Evolutionary conservation across 1,140 invertebrate genomes (phyloP), one percentile per base, ranked within the genome.

Genomic region (Neotoxoptera formosana): DNA sequence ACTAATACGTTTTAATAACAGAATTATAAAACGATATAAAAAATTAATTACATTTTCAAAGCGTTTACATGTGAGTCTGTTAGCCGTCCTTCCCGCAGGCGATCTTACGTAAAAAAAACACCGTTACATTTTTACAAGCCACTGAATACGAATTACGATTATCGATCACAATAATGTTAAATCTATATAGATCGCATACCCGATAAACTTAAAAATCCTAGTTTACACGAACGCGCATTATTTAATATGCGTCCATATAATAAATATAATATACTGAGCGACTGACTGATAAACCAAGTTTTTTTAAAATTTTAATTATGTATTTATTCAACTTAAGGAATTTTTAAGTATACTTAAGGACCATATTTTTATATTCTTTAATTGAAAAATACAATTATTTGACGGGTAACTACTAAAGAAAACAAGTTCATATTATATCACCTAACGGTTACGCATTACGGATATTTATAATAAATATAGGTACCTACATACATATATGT

Each of bases 101-200:
- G 1, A 47, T 60, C 23, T 90, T 90, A 48, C 36, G 89, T 67
- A 90, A 56, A 90, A 90, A 60, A 90, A 90, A 60, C 25, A 21
- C 36, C 56, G 56, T 67, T 89, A 89, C 36, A 51, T 89, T 67
- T 60, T 90, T 41, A 90, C 41, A 45, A 67, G 30, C 25, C 25
- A 41, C 14, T 17, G 34, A 56, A 51, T 51, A 51, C 14, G 45
- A 47, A n/a, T 76, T 76, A 76, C 3, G 9, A 45, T 84, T 25
- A 88, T 48, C 47, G 20, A 47, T 51, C 14, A n/a, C 25, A 88
- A n/a, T 48, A 88, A n/a, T 48, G 86, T 30, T 34, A 88, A 88
- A 48, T 48, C 20, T 48, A 51, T 88, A 2, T 48, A 8, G 7
- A 87, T 87, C 7, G 14, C 14, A 7, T 87, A 51, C n/a, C 14